Evolutionary conservation across 2,888 invertebrate species (phyloP), one percentile per base, ranked within the genome.

Genomic region (Nasonovia ribisnigri): DNA sequence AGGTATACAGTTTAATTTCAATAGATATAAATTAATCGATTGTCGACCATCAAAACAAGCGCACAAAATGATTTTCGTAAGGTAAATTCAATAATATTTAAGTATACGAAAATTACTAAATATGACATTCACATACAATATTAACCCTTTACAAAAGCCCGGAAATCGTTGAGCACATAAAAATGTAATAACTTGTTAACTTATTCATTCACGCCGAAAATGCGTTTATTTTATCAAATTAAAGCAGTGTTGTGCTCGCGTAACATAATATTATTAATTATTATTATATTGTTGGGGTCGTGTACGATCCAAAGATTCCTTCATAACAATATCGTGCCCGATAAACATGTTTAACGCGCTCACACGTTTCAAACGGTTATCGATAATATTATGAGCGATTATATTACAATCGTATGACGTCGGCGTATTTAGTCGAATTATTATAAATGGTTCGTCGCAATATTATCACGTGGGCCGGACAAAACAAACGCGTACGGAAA

Each of bases 361-460:
- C n/a, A n/a, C 16, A 16, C 67, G 0, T 67, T n/a, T 77, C 20
- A 36, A 77, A 77, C 77, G 36, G 36, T 77, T 36, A 20, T 20
- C 77, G 16, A 77, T 77, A 20, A n/a, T 16, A 67, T 67, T 3
- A 36, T n/a, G n/a, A 20, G 36, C 36, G 77, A 20, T 77, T 13
- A 20, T 36, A 77, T 20, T 20, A 5, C 20, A 0, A 36, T 5
- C 54, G 20, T 16, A 16, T 13, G 5, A 0, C 90, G 77, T n/a
- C n/a, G n/a, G n/a, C n/a, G n/a, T n/a, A n/a, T n/a, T 90, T 90
- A 90, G 89, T 60, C n/a, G 26, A 77, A 90, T 90, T 36, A n/a
- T n/a, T n/a, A n/a, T n/a, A 77, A 90, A 90, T 36, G 90, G 48
- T 90, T 51, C 36, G 54, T 90, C 13, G 5, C 29, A 43, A 84